Evolutionary conservation across 1,140 invertebrate species (phyloP), one percentile per base, ranked within the genome.

Genomic region (Carposina sasakii): DNA sequence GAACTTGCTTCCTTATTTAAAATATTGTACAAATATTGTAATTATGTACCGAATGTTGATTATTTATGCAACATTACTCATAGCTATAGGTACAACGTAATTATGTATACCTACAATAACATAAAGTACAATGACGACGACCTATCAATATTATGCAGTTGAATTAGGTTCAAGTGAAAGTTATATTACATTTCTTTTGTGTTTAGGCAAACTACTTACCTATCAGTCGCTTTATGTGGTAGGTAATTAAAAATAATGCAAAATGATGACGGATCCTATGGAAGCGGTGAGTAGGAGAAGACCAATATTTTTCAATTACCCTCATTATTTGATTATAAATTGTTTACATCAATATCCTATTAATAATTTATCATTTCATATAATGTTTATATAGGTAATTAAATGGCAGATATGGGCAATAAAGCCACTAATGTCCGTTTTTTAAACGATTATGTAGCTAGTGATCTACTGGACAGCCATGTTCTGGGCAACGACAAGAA

Each of bases 391-490:
- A 63, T 57, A 59, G 53, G 59, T 57, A 72, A 79, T 81, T 76
- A 76, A 68, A 20, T 53, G 47, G 54, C 67, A 72, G 71, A 77
- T 76, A 83, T 74, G 67, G 67, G 59, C 50, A 73, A 83, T 81
- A 77, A 79, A 76, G 33, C 64, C 64, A 61, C 66, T 81, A 72
- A 72, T 71, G 67, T 70, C 47, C 60, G 60, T 50, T 72, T 71
- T 72, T 75, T 67, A 62, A 71, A 63, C 60, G 66, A 64, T 69
- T 70, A 54, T 66, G 56, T 67, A 83, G 79, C 79, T 44, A 81
- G 74, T 73, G 79, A 83, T 72, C 62, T 83, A 39, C 67, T 84
- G 76, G 79, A 78, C 60, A 76, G 69, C 71, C 77, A 83, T 81
- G 77, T 69, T 46, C 58, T 78, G 67, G 74, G 63, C 12, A 68